Evolutionary conservation across 2,888 invertebrate species (phyloP).

Genomic region (Nyleta sp.): DNA sequence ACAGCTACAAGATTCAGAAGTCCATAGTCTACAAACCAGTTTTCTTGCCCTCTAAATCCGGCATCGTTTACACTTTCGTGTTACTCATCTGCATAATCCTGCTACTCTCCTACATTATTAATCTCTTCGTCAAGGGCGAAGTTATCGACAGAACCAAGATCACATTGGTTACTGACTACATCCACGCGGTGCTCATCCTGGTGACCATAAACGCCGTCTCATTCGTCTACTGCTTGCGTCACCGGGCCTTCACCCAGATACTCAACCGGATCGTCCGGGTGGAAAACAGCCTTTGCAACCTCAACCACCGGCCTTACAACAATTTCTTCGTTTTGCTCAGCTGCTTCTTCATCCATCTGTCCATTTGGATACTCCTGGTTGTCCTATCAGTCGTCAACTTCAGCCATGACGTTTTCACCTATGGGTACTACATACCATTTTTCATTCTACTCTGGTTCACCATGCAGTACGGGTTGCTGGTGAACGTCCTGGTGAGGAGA

Average conservation of each 20-base stretch:
- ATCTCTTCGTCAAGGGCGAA: neutral
- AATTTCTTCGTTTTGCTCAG: neutral
- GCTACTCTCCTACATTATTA: neutral
- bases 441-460: constrained; percentile 32
- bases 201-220: neutral
- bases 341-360: neutral
- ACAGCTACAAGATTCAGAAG: neutral
- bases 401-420: neutral
- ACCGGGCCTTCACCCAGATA: neutral
- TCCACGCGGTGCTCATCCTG: neutral
- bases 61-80: neutral
- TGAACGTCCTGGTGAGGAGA: constrained; percentile 7
- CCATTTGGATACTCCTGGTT: neutral
- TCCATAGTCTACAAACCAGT: neutral
- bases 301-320: neutral
- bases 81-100: neutral
- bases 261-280: constrained; percentile 1
- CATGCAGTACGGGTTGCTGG: constrained; percentile 22
- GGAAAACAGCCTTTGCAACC: neutral
- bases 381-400: neutral
- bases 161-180: constrained; percentile 1
- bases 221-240: neutral
- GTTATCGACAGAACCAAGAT: neutral
- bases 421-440: constrained; percentile 41
- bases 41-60: neutral